Evolutionary conservation across 2,888 invertebrate genomes (phyloP), one percentile per base, ranked within the genome.

Genomic region (Pristionchus fissidentatus): DNA sequence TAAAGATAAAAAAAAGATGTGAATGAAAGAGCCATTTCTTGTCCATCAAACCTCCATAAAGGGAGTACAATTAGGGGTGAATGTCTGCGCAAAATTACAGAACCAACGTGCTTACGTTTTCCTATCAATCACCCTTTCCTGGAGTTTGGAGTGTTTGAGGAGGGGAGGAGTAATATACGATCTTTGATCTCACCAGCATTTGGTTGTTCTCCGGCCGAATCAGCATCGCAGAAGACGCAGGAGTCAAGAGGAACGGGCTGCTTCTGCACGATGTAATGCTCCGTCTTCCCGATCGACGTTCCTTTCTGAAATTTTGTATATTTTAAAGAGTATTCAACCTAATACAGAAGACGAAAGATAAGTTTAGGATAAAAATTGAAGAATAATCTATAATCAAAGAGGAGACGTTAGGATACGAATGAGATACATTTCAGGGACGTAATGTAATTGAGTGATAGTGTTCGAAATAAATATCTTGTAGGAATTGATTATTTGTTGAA

Each of bases 221-320:
- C 92, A 57, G 94, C 92, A 88, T 94, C 94, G 88, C 94, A 94
- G 70, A 94, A 91, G 0, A 93, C 93, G 84, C 94, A 93, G 19
- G 93, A 92, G 87, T 94, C 94, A 55, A 94, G 89, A 15, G 94
- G 93, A 35, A 94, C 93, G 4, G 94, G 94, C 89, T 94, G 94
- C 49, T 93, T 88, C 85, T 93, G 92, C 15, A 94, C 94, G 4
- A 93, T 89, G 86, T 92, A 93, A 70, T 88, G 89, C 81, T 92
- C 91, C n/a, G 88, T 88, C 84, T 90, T 90, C 15, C 87, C 89
- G n/a, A 88, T 84, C 8, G 88, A 86, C 3, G 89, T 84, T 38
- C 87, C 89, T 79, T 88, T 88, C 88, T 90, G 84, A 78, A 87
- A 85, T n/a, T 22, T 8, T 75, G 8, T 38, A 75, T 29, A 19